phyloP scores from a whole-genome alignment of 2,888 invertebrate species.

The Chymomyza caudatula region DNA sequence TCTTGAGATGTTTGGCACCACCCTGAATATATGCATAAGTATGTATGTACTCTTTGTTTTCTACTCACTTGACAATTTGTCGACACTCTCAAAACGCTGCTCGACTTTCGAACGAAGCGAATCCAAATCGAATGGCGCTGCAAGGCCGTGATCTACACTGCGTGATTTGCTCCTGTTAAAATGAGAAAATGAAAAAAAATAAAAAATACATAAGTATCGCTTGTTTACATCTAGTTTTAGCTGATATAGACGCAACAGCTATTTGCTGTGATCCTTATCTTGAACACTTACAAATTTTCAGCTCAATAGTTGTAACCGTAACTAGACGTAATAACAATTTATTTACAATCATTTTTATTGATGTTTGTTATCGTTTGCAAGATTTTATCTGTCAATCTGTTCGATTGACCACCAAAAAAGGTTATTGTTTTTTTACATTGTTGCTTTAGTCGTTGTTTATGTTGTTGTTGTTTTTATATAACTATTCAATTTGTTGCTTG shows the following conservation, averaged over 20 bases:
- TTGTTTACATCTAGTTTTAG: conserved; percentile 33
- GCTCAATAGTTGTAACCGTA: conserved; percentile 33
- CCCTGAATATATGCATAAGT: background rate
- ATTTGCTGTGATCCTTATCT: conserved; percentile 59
- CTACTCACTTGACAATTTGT: conserved; percentile 81
- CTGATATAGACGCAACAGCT: conserved; percentile 45
- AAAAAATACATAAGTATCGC: conserved; percentile 3
- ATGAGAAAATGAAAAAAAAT: conserved; percentile 9
- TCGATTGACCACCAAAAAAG: conserved; percentile 47
- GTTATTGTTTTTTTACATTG: conserved; percentile 14
- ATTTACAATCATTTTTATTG: conserved; percentile 50
- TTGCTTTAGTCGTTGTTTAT: conserved; percentile 23
- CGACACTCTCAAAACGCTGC: conserved; percentile 89
- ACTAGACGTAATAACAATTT: conserved; percentile 50
- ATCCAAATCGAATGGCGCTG: conserved; percentile 91
- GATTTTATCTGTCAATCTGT: conserved; percentile 51
- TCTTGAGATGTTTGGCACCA: too few species aligned
- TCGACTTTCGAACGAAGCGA: conserved; percentile 91
- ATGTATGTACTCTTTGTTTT: background rate
- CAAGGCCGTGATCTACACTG: conserved; percentile 93
- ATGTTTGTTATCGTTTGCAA: conserved; percentile 33
- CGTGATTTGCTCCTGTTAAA: conserved; percentile 91
- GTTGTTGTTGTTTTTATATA: conserved; percentile 19
- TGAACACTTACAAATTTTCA: conserved; percentile 61
- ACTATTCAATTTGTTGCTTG: conserved; percentile 13